Evolutionary conservation across 1,140 invertebrate genomes (phyloP).

Genomic region (Caerostris darwini): DNA sequence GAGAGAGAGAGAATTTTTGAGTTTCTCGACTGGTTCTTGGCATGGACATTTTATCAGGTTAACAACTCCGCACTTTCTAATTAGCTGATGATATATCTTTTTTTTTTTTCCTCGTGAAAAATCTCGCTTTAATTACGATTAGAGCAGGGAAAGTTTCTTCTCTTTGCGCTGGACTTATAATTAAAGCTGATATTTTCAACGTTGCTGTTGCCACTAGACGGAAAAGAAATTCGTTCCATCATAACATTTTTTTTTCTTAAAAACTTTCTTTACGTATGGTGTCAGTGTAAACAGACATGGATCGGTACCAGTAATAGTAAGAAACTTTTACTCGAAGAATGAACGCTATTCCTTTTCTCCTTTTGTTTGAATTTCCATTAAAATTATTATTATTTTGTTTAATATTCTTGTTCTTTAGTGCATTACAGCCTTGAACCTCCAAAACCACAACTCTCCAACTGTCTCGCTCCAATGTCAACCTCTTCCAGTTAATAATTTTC

Average conservation of each 20-base stretch:
- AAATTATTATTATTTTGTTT: no score
- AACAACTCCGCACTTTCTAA: conserved; percentile 32
- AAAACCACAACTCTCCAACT: no score
- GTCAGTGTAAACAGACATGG: no score
- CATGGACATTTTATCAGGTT: conserved; percentile 18
- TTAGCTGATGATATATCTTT: conserved; percentile 28
- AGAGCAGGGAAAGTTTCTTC: conserved; percentile 5
- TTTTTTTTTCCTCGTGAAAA: neutral
- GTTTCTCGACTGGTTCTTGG: neutral
- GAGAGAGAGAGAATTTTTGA: neutral
- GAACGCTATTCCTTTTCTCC: no score
- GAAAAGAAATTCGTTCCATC: neutral
- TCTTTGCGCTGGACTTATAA: neutral
- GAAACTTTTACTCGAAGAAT: no score
- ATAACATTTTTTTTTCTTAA: neutral
- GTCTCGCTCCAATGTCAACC: no score
- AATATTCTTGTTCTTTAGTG: no score
- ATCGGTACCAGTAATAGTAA: no score
- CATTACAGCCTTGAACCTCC: no score
- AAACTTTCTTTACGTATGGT: no score
- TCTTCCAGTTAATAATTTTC: no score
- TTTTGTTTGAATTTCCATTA: no score
- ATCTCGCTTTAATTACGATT: conserved; percentile 34
- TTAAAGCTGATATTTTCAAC: conserved; percentile 2
- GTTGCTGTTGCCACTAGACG: neutral